These are phyloP conservation scores for Alloplasta piceator DNA, from an alignment of 2,888 invertebrate species.

Conservation along the genomic window DNA sequence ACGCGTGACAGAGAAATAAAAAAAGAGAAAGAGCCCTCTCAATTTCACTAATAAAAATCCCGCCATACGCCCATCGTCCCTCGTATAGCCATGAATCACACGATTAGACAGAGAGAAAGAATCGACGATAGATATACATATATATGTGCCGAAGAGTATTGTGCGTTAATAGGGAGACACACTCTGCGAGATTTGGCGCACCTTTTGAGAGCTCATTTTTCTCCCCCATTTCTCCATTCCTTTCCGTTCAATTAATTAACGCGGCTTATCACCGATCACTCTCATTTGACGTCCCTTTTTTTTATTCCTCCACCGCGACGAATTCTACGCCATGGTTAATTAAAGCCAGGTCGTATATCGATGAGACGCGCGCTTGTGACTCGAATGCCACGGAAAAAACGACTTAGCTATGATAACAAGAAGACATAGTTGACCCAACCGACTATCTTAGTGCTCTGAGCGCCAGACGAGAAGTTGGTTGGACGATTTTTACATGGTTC, in stretches of 20 bases:
- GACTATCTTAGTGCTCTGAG: no score
- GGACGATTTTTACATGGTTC: constrained; percentile 8
- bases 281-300: constrained; percentile 12
- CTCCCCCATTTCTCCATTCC: constrained; percentile 32
- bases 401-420: no score
- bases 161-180: constrained; percentile 15
- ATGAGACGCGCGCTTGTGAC: constrained; percentile 28
- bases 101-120: constrained; percentile 36
- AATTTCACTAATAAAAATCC: constrained; percentile 26
- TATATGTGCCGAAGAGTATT: no score
- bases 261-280: constrained; percentile 62
- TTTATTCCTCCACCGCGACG: not conserved
- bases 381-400: no score
- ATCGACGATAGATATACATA: constrained; percentile 39
- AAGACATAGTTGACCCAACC: no score
- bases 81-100: constrained; percentile 42
- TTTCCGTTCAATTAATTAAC: constrained; percentile 64
- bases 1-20: not conserved
- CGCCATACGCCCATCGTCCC: not conserved
- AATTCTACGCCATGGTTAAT: constrained; percentile 50
- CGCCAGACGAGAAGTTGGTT: no score
- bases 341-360: constrained; percentile 64
- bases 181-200: constrained; percentile 67
- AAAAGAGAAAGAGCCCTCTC: not conserved
- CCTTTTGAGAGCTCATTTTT: constrained; percentile 43